Percentiles rank a stretch among this genome's conserved stretches.
These are phyloP conservation scores for Euthynnus affinis DNA, from an alignment of 2,797 vertebrate genomes.

Conservation along the genomic window DNA sequence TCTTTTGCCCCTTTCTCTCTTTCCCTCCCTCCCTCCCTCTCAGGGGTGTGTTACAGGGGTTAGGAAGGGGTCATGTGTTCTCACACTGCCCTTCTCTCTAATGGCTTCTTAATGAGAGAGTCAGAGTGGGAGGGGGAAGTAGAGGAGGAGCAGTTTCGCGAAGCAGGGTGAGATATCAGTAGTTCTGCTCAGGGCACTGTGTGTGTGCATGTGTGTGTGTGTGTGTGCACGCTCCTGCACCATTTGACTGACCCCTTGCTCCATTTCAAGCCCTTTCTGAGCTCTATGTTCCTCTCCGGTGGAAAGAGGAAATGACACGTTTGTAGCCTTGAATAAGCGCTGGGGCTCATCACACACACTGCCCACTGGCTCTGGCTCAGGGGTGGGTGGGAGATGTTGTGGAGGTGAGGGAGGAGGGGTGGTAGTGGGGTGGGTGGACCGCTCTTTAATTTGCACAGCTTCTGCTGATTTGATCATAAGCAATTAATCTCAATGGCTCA, in stretches of 20 bases:
- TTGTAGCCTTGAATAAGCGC: conserved; percentile 80
- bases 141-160: conserved; percentile 60
- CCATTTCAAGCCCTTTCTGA: conserved; percentile 66
- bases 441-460: conserved; percentile 83
- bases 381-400: conserved; percentile 47
- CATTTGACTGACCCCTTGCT: conserved; percentile 66
- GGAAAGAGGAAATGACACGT: conserved; percentile 84
- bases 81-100: conserved; percentile 75
- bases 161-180: conserved; percentile 66
- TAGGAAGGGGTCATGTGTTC: conserved; percentile 72
- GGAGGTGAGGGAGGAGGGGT: conserved; percentile 45
- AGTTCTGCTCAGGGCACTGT: conserved; percentile 65
- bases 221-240: conserved; percentile 25
- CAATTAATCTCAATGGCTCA: conserved; percentile 85
- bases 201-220: conserved; percentile 16
- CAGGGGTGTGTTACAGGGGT: conserved; percentile 72
- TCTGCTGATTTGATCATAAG: conserved; percentile 87
- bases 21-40: conserved; percentile 41
- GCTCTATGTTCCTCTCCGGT: conserved; percentile 65
- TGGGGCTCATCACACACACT: conserved; percentile 68
- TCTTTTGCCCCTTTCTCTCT: conserved; percentile 43
- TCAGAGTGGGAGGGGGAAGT: conserved; percentile 48
- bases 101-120: conserved; percentile 81
- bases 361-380: conserved; percentile 63
- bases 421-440: conserved; percentile 21